These are phyloP conservation scores for Eustalomyia histrio DNA, from an alignment of 2,888 invertebrate species.

Conservation along the genomic window DNA sequence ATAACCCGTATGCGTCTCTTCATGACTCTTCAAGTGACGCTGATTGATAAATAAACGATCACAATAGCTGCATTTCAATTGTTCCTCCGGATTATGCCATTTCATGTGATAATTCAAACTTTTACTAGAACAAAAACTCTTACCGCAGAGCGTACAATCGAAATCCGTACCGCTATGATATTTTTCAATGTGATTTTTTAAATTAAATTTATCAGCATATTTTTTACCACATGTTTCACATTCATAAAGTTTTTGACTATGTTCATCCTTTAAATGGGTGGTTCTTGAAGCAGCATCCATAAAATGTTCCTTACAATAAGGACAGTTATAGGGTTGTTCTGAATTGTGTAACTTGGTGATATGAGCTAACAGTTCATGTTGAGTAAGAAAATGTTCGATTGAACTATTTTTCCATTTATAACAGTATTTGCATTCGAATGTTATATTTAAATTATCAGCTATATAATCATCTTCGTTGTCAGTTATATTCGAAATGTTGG, in stretches of 20 bases:
- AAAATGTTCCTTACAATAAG: slow-evolving; percentile 71
- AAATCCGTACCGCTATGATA: slow-evolving; percentile 75
- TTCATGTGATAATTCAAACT: slow-evolving; percentile 76
- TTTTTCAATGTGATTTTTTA: slow-evolving; percentile 74
- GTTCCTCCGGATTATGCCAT: slow-evolving; percentile 74
- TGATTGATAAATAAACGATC: slow-evolving; percentile 75
- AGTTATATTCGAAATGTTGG: neutral
- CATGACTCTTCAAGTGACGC: slow-evolving; percentile 73
- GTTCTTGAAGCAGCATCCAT: slow-evolving; percentile 76
- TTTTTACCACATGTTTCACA: slow-evolving; percentile 74
- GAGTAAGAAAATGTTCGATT: slow-evolving; percentile 69
- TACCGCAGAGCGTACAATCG: slow-evolving; percentile 73
- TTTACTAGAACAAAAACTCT: slow-evolving; percentile 75
- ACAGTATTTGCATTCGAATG: slow-evolving; percentile 73
- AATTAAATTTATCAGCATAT: slow-evolving; percentile 74
- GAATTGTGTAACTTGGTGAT: slow-evolving; percentile 70
- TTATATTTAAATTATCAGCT: slow-evolving; percentile 59
- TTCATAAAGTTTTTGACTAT: slow-evolving; percentile 71
- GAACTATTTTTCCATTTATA: slow-evolving; percentile 68
- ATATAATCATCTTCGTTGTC: slow-evolving; percentile 36
- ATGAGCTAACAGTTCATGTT: slow-evolving; percentile 71
- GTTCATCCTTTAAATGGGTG: slow-evolving; percentile 72
- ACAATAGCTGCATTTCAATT: slow-evolving; percentile 73
- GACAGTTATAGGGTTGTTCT: slow-evolving; percentile 73
- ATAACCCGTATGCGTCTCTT: slow-evolving; percentile 72